Evolutionary conservation across 2,113 vertebrate species (phyloP).

Genomic region (Hippocampus mohnikei): DNA sequence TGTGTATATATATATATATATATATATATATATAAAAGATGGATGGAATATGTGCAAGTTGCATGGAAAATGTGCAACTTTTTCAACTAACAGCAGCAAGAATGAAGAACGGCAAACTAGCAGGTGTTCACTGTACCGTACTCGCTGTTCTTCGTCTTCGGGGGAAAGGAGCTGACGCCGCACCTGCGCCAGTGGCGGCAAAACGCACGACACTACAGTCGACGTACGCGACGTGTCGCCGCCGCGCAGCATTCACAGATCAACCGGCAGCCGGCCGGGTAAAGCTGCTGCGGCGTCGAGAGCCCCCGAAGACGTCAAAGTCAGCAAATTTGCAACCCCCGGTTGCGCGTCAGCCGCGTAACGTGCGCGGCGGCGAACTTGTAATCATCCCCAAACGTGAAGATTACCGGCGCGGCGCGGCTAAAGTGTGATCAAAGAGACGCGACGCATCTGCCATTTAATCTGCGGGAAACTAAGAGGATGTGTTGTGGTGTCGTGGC

Average conservation of each 20-base stretch:
- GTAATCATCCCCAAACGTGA: neutral
- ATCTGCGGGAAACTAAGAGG: conserved; percentile 7
- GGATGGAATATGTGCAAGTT: too few species aligned
- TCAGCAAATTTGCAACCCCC: conserved; percentile 45
- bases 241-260: conserved; percentile 21
- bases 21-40: too few species aligned
- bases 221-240: conserved; percentile 45
- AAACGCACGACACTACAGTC: conserved; percentile 26
- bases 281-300: conserved; percentile 51
- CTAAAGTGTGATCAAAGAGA: conserved; percentile 4
- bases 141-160: neutral
- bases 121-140: neutral
- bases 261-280: conserved; percentile 45
- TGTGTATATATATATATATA: too few species aligned
- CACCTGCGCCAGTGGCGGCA: conserved; percentile 40
- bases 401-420: neutral
- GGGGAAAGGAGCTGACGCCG: conserved; percentile 41
- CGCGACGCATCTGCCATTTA: neutral
- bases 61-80: too few species aligned
- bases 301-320: conserved; percentile 39
- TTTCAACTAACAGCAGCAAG: too few species aligned
- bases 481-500: conserved; percentile 22
- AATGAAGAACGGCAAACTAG: neutral
- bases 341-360: neutral
- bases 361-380: neutral